Conservation (phyloP, 2,797 vertebrate species). For the Arremon brunneinucha region DNA sequence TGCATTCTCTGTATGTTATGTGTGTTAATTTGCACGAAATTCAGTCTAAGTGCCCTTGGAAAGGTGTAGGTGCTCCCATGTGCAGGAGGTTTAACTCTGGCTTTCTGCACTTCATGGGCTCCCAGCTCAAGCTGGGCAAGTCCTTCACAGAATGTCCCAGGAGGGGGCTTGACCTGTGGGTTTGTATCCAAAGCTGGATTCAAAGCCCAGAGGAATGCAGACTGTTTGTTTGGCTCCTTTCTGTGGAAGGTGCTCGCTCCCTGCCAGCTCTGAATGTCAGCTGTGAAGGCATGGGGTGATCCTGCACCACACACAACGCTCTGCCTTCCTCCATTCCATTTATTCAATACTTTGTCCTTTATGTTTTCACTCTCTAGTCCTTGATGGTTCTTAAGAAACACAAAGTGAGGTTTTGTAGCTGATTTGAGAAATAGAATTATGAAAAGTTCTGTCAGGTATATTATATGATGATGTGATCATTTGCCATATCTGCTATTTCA, state of each 20-base stretch:
- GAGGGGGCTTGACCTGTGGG: not conserved
- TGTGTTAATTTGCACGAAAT: not conserved
- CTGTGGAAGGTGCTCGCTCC: not conserved
- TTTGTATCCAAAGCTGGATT: not conserved
- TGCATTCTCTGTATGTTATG: not conserved
- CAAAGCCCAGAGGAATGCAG: not conserved
- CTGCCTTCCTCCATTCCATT: not conserved
- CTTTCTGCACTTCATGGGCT: fast-evolving
- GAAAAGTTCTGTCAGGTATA: not conserved
- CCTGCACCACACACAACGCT: not conserved
- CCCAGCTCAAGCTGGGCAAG: not conserved
- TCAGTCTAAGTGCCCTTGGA: not conserved
- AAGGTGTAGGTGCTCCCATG: not conserved
- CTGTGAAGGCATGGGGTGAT: not conserved
- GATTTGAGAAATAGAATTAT: not conserved
- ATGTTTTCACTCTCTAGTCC: not conserved
- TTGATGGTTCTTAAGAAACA: not conserved
- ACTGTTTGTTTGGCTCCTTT: not conserved
- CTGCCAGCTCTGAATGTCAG: not conserved
- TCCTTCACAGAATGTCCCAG: not conserved
- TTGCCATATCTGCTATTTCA: not conserved
- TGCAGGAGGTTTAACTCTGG: not conserved
- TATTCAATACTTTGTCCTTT: not conserved
- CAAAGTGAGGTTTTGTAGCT: not conserved
- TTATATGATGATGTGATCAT: not conserved